Base-by-base conservation (phyloP, 2,888 invertebrate genomes). In the Xestia sexstrigata region DNA sequence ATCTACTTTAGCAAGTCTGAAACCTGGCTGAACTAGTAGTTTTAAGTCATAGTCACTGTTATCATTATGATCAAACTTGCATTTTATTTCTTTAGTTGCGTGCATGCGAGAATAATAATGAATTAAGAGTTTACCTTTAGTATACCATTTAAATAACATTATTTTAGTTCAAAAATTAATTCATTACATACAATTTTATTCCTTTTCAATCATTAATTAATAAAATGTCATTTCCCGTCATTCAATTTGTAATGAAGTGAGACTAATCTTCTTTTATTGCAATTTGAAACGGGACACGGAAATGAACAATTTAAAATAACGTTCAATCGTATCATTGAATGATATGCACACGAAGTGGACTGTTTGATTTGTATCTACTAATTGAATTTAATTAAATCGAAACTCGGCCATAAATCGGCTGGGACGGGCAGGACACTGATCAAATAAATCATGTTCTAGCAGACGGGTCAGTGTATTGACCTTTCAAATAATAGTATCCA, bases 331-430 rank as follows among this genome's bases (percentile, higher is more conserved):
- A 84, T 82, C 60, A 78, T 63, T 42, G 78, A 78, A 87, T 88
- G 88, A 89, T 87, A 88, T 84, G 84, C 70, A 83, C 78, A 83
- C 78, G 77, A 84, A 88, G 83, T 86, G 84, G 82, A 42, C 78
- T 83, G 75, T 87, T 87, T 91, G 92, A 91, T 91, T 89, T 90
- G 91, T 90, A 91, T 91, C 88, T 84, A 87, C 90, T 90, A 91
- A 92, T 91, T 91, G 90, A 90, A 90, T 89, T 89, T 82, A 90
- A 90, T 90, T 88, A 89, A 91, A 87, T 89, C 80, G 86, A 85
- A 85, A 78, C 80, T 79, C 74, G 81, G 74, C 79, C 75, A 89
- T 91, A 91, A 91, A 91, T 91, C 87, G 88, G 63, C 52, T 58
- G 71, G 79, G 39, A 35, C n/a, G 74, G 63, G 23, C 26, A 49